phyloP scores from a whole-genome alignment of 2,113 vertebrate species.

The Eulacestoma nigropectus region DNA sequence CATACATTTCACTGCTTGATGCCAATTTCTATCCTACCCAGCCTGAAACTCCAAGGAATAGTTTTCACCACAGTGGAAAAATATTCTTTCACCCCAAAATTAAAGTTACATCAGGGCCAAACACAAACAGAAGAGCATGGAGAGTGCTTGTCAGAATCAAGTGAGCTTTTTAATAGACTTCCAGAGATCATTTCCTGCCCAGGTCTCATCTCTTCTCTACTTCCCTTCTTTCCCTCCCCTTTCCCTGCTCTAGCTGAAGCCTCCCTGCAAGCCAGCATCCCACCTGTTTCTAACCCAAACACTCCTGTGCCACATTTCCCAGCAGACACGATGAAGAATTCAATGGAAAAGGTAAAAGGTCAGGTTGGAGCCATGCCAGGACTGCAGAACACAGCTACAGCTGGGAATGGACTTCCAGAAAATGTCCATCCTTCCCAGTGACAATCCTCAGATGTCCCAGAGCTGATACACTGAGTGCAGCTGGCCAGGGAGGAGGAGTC shows the following conservation, averaged over 20 bases:
- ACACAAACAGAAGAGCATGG: neutral
- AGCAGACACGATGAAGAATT: neutral
- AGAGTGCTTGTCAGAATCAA: neutral
- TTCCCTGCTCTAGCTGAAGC: neutral
- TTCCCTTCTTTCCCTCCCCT: neutral
- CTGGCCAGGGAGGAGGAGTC: neutral
- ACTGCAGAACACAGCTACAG: neutral
- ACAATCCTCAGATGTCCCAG: neutral
- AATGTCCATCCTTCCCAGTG: neutral
- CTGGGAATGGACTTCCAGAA: slow-evolving; percentile 26
- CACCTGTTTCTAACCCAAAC: slow-evolving; percentile 25
- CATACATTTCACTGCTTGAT: neutral
- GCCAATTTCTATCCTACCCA: neutral
- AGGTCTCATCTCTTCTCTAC: neutral
- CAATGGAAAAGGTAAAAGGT: neutral
- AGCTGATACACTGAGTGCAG: neutral
- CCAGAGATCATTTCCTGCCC: neutral
- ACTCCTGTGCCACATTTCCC: slow-evolving; percentile 12
- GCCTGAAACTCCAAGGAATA: neutral
- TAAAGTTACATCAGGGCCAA: neutral
- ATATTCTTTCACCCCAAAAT: neutral
- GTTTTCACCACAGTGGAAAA: neutral
- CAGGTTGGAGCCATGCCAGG: neutral
- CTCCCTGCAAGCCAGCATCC: neutral
- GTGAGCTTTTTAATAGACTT: neutral